These are phyloP conservation scores for Vicugna pacos DNA, from an alignment of 2,113 vertebrate species.

Conservation along the genomic window DNA sequence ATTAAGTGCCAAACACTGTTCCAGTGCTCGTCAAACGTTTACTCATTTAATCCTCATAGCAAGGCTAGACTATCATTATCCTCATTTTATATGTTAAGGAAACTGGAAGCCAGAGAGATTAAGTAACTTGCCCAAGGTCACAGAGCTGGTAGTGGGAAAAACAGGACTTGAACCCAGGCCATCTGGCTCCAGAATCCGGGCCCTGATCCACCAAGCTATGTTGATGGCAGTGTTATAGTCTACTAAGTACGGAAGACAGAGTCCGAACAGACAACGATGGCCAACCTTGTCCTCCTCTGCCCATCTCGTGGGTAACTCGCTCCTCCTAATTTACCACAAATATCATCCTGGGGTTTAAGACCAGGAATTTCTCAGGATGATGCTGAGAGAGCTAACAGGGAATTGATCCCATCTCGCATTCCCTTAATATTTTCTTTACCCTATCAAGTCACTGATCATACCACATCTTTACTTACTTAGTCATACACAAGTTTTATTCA, in stretches of 20 bases:
- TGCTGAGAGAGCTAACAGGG: not conserved
- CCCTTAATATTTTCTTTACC: constrained; percentile 1
- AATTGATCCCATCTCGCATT: not conserved
- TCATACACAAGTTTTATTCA: not conserved
- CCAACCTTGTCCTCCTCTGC: not conserved
- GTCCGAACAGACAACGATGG: no score
- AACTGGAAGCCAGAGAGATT: not conserved
- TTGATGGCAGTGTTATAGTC: not conserved
- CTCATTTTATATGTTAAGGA: not conserved
- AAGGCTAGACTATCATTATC: not conserved
- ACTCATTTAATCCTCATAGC: not conserved
- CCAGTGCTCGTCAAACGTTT: not conserved
- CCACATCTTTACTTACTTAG: not conserved
- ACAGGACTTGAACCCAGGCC: not conserved
- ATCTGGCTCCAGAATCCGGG: not conserved
- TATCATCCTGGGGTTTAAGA: not conserved
- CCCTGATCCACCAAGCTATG: not conserved
- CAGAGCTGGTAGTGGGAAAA: not conserved
- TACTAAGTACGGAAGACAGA: not conserved
- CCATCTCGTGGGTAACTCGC: no score
- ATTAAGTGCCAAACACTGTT: not conserved
- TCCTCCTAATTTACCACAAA: not conserved
- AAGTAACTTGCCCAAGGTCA: not conserved
- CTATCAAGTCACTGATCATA: not conserved
- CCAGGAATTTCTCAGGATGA: constrained; percentile 10